Base-by-base conservation (phyloP, 2,888 invertebrate genomes). In the Drosophila quinaria region DNA sequence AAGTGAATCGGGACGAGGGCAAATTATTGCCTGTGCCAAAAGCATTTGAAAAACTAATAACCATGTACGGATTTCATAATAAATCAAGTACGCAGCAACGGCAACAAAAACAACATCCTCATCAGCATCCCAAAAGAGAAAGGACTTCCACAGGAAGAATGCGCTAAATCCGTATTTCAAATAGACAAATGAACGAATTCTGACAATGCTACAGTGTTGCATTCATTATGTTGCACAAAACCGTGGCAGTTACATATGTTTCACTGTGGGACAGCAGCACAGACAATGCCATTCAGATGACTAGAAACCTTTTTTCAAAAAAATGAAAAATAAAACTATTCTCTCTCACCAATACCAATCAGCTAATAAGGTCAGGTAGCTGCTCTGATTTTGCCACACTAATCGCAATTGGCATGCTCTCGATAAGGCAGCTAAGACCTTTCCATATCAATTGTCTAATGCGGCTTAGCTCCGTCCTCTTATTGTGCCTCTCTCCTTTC, bases 21-120 rank as follows among this genome's bases (percentile, higher is more conserved):
- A 84, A 87, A 84, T 84, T 77, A 84, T 89, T 87, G 77, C 85
- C 87, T 77, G 59, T 74, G 80, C 70, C 58, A 51, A 63, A 63
- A 66, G 58, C 60, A 79, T 70, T 72, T 70, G 80, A 70, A 82
- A 83, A 88, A 83, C 83, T 89, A 87, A 90, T 88, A 87, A 90
- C 81, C 89, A 83, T 87, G 87, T 80, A 76, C 73, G 76, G 84
- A 90, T 87, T 88, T 88, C 78, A 90, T 86, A 88, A 87, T 87
- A 87, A 87, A 90, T 87, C 90, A 87, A 81, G 73, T 62, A 80
- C 76, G 54, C 63, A 50, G 51, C 46, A 39, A 22, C 29, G 33
- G 22, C 29, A 58, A 46, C 58, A 64, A 52, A 59, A 31, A 29
- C 51, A 59, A 15, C 60, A 76, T 54, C 42, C 60, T 68, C 52